These are phyloP conservation scores for Lasiurus borealis DNA, from an alignment of 2,113 vertebrate genomes.

Conservation along the genomic window DNA sequence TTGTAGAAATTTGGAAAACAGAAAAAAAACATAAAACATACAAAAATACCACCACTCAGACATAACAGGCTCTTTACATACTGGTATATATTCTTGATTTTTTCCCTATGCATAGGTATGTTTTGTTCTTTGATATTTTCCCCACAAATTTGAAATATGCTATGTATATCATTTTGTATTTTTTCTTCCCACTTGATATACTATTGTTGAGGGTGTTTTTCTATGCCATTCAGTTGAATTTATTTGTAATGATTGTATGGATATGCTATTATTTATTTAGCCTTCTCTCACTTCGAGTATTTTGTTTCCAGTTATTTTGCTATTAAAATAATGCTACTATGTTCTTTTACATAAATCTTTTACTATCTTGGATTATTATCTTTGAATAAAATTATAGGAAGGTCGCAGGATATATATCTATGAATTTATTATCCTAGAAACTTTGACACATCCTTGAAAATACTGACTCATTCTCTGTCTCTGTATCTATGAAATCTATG, in stretches of 20 bases:
- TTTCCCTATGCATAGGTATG: neutral
- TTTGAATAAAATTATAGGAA: slow-evolving; percentile 27
- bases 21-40: slow-evolving; percentile 61
- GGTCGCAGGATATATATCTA: neutral
- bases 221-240: slow-evolving; percentile 44
- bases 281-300: slow-evolving; percentile 29
- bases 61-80: neutral
- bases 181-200: slow-evolving; percentile 19
- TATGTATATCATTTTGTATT: slow-evolving; percentile 9
- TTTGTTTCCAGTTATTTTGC: slow-evolving; percentile 41
- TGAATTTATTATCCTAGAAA: slow-evolving; percentile 40
- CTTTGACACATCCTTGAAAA: neutral
- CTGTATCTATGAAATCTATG: neutral
- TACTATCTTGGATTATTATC: slow-evolving; percentile 30
- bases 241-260: slow-evolving; percentile 55
- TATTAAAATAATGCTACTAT: slow-evolving; percentile 25
- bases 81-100: neutral
- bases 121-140: neutral
- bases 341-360: slow-evolving; percentile 57
- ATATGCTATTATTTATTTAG: slow-evolving; percentile 30
- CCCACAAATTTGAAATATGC: neutral
- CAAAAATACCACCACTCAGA: slow-evolving; percentile 44
- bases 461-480: neutral
- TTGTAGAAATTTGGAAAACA: slow-evolving; percentile 54
- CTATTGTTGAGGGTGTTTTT: neutral